A percentile compares a stretch with the other conserved stretches of the same genome.
Evolutionary conservation across 2,888 invertebrate species (phyloP).

Genomic region (Leucania comma): DNA sequence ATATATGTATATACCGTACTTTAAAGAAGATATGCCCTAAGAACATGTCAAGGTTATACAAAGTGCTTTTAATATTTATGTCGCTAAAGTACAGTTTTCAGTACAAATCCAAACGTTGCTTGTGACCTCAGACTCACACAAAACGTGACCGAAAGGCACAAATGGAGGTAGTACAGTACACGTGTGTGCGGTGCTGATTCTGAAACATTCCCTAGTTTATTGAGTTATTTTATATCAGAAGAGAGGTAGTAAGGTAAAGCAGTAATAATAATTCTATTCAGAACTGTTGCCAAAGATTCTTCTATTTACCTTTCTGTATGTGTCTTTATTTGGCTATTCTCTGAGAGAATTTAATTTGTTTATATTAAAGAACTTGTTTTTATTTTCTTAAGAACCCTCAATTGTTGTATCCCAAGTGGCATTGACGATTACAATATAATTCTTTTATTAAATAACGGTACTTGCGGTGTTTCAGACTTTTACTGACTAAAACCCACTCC

Average conservation of each 20-base stretch:
- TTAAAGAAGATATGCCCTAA: not conserved
- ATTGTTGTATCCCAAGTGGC: no score
- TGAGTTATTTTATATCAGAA: constrained; percentile 11
- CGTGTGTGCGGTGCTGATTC: constrained; percentile 38
- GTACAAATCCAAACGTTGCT: constrained; percentile 36
- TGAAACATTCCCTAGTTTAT: constrained; percentile 25
- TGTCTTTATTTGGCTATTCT: not conserved
- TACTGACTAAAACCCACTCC: no score
- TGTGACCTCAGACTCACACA: constrained; percentile 52
- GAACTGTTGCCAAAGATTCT: constrained; percentile 10
- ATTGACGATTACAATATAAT: no score
- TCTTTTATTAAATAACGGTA: no score
- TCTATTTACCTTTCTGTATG: not conserved
- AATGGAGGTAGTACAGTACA: constrained; percentile 60
- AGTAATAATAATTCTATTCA: constrained; percentile 27
- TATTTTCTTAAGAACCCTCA: no score
- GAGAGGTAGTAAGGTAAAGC: not conserved
- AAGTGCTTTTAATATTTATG: not conserved
- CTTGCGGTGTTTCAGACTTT: no score
- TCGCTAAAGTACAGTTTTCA: not conserved
- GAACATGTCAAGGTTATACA: constrained; percentile 16
- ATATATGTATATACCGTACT: no score
- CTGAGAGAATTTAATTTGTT: not conserved
- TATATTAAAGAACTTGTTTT: no score
- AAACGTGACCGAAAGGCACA: constrained; percentile 66